phyloP scores from a whole-genome alignment of 2,888 invertebrate genomes.

The Heliconius cydno region DNA sequence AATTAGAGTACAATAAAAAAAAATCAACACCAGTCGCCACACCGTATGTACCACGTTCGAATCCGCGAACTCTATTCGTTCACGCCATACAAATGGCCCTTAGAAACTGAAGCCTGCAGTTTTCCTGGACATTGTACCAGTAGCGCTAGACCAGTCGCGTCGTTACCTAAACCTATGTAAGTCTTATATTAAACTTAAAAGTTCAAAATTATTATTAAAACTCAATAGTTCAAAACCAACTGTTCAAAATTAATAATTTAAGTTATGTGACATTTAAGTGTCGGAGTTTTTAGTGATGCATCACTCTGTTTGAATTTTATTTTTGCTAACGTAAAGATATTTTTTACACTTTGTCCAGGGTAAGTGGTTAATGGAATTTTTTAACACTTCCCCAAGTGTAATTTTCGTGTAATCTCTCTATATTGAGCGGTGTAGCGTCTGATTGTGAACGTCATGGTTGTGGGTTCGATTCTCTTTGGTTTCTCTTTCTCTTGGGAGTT shows the following conservation, averaged over 20 bases:
- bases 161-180: conserved; percentile 18
- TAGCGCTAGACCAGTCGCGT: conserved; percentile 59
- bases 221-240: not conserved
- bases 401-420: not conserved
- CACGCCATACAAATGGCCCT: conserved; percentile 70
- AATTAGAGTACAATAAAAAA: not conserved
- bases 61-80: conserved; percentile 51
- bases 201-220: conserved; percentile 6
- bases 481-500: not conserved
- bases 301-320: not conserved
- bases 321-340: not conserved
- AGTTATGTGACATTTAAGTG: not conserved
- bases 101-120: conserved; percentile 53
- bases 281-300: not conserved
- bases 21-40: conserved; percentile 2
- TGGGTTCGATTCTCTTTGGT: not conserved
- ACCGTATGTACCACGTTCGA: conserved; percentile 31
- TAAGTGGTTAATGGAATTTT: not conserved
- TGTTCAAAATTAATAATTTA: not conserved
- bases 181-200: conserved; percentile 1
- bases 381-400: not conserved
- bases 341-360: not conserved
- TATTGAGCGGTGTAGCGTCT: not conserved
- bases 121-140: conserved; percentile 69
- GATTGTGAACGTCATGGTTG: not conserved